phyloP scores from a whole-genome alignment of 2,888 invertebrate genomes.

The Axea sp. region DNA sequence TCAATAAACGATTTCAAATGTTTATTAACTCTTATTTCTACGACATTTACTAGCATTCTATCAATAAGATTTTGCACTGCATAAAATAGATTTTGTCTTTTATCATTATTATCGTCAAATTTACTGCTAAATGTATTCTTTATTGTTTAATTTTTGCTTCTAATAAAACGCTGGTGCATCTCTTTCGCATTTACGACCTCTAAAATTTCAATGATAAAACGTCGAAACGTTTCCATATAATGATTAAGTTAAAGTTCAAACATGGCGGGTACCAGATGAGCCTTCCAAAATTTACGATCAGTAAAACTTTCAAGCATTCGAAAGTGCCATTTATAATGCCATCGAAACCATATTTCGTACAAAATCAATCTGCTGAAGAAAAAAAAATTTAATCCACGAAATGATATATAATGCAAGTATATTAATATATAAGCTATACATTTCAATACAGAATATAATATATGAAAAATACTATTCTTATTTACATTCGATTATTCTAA shows the following conservation, averaged over 20 bases:
- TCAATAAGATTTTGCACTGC: not conserved
- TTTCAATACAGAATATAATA: no score
- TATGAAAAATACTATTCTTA: no score
- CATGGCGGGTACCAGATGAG: conserved; percentile 7
- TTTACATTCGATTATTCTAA: no score
- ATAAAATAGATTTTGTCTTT: conserved; percentile 3
- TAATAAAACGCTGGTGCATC: conserved; percentile 20
- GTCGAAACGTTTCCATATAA: conserved; percentile 13
- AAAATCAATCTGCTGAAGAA: conserved; percentile 1
- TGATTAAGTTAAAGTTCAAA: conserved; percentile 27
- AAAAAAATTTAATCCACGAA: no score
- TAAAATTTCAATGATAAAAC: conserved; percentile 40
- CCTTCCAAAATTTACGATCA: conserved; percentile 24
- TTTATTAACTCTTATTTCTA: conserved; percentile 7
- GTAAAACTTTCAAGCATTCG: conserved; percentile 18
- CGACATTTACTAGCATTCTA: not conserved
- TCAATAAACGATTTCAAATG: conserved; percentile 5
- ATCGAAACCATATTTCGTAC: not conserved
- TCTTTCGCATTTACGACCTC: conserved; percentile 30
- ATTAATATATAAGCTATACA: no score
- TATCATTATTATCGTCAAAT: conserved; percentile 8
- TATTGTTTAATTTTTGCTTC: conserved; percentile 19
- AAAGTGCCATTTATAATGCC: not conserved
- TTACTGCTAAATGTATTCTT: conserved; percentile 3
- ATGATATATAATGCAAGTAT: no score